A percentile compares a stretch with the other conserved stretches of the same genome.
phyloP scores from a whole-genome alignment of 2,113 vertebrate species.

The Halcyon malimbica region DNA sequence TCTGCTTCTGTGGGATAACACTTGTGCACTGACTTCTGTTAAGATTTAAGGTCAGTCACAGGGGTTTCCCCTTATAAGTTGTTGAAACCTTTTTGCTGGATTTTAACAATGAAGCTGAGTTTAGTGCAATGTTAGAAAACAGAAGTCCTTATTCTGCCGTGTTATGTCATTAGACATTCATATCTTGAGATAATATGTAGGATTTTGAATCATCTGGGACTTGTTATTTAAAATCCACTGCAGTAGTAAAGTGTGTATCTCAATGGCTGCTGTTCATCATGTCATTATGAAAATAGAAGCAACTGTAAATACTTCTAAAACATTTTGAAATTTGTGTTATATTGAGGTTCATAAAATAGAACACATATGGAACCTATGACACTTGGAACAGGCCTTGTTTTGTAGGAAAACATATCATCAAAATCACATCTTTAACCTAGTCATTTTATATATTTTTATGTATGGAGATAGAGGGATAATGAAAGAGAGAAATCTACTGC shows the following conservation, averaged over 20 bases:
- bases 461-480: not conserved
- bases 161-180: not conserved
- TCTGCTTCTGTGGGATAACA: not conserved
- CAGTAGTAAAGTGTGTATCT: not conserved
- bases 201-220: not conserved
- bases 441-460: not conserved
- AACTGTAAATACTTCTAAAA: not conserved
- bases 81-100: not conserved
- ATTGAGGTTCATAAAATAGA: not conserved
- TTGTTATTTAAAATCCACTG: not conserved
- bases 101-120: not conserved
- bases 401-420: not conserved
- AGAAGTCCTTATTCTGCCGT: not conserved
- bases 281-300: not conserved
- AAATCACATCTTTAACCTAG: not conserved
- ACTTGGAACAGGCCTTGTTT: not conserved
- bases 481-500: not conserved
- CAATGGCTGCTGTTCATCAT: not conserved
- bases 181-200: constrained; percentile 25
- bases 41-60: not conserved
- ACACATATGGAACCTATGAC: not conserved
- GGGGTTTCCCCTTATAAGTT: not conserved
- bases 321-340: not conserved
- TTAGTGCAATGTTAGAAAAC: not conserved
- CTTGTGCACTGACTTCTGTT: not conserved